Conservation (phyloP, 2,113 vertebrate species). For the Alethe castanea region DNA sequence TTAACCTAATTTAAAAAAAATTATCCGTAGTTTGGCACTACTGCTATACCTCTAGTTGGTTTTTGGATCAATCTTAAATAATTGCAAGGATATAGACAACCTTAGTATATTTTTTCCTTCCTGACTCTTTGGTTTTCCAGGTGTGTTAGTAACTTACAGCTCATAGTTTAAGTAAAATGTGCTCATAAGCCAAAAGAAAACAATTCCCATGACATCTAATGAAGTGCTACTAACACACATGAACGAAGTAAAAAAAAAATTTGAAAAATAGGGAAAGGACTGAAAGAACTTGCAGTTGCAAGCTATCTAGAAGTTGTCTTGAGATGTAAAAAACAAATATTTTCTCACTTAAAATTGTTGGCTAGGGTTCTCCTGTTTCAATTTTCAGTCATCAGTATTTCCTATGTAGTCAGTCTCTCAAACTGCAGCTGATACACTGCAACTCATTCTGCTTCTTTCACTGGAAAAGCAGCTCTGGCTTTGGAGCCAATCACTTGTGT, state of each 20-base stretch:
- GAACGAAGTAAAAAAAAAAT: neutral
- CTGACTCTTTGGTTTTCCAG: neutral
- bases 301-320: neutral
- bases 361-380: neutral
- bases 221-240: neutral
- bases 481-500: neutral
- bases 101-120: neutral
- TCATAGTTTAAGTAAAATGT: neutral
- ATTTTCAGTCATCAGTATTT: neutral
- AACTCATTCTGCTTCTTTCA: neutral
- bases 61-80: conserved; percentile 12
- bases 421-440: neutral
- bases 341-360: neutral
- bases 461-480: neutral
- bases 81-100: neutral
- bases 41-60: neutral
- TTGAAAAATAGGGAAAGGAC: neutral
- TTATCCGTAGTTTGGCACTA: neutral
- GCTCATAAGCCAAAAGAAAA: neutral
- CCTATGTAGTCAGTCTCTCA: neutral
- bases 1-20: neutral
- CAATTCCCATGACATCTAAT: neutral
- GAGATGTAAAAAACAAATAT: neutral
- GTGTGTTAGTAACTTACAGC: neutral
- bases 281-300: neutral